Conservation (phyloP, 64 coral and sea anemone genomes). For the Porites australiensis region DNA sequence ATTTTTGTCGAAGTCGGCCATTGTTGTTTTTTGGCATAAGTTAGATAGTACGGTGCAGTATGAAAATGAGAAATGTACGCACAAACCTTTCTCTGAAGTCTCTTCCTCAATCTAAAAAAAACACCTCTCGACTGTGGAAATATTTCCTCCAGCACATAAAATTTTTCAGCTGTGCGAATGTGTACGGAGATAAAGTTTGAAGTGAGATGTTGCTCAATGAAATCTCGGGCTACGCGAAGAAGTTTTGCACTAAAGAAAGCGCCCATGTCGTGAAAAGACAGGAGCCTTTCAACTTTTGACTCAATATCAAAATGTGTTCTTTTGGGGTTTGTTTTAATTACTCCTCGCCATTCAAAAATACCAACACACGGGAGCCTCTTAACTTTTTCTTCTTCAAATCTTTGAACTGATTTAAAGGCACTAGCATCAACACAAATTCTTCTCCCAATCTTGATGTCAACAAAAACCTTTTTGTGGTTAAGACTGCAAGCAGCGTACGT, state of each 20-base stretch:
- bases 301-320: slow-evolving; percentile 74
- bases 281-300: slow-evolving; percentile 34
- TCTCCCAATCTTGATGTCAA: slow-evolving; percentile 75
- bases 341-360: slow-evolving; percentile 83
- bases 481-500: slow-evolving; percentile 60
- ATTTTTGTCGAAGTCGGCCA: too few relatives aligned
- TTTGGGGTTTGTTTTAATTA: background rate
- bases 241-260: slow-evolving; percentile 70
- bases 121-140: slow-evolving; percentile 76
- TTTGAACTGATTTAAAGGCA: slow-evolving; percentile 57
- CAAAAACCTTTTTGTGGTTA: slow-evolving; percentile 42
- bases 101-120: slow-evolving; percentile 48
- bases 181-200: slow-evolving; percentile 78
- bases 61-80: too few relatives aligned
- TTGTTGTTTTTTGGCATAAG: too few relatives aligned
- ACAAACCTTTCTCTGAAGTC: background rate
- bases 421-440: slow-evolving; percentile 83
- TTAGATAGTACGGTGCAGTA: too few relatives aligned
- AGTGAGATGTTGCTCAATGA: slow-evolving; percentile 61
- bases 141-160: slow-evolving; percentile 67
- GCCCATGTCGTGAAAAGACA: slow-evolving; percentile 28
- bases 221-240: slow-evolving; percentile 71
- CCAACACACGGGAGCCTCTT: slow-evolving; percentile 78
- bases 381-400: slow-evolving; percentile 73
- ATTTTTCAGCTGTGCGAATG: slow-evolving; percentile 79